A percentile compares a stretch with the other conserved stretches of the same genome.
Conservation (phyloP, 2,113 vertebrate species). For the Pterocles orientalis region DNA sequence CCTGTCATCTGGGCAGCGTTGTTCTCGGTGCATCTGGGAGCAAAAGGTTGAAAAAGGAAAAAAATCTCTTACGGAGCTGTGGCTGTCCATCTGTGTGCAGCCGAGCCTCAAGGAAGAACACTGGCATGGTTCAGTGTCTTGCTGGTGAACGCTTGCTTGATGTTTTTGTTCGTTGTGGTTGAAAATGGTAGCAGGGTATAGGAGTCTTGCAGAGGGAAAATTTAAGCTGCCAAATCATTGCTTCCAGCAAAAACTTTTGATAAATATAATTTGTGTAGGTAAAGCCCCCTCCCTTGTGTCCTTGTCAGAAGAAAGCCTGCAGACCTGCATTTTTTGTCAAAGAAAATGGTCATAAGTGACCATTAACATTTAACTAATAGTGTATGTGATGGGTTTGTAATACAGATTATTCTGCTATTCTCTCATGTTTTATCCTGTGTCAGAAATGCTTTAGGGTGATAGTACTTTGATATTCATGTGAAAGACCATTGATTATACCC, state of each 20-base stretch:
- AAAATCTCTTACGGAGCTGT: neutral
- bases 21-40: neutral
- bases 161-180: neutral
- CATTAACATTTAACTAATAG: neutral
- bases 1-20: neutral
- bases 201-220: neutral
- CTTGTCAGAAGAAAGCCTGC: neutral
- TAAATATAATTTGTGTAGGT: neutral
- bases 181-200: neutral
- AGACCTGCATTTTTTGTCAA: neutral
- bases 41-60: neutral
- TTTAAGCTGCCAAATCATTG: neutral
- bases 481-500: neutral
- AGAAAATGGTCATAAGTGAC: neutral
- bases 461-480: neutral
- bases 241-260: neutral
- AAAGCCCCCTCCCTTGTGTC: neutral
- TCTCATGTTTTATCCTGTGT: neutral
- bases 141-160: neutral
- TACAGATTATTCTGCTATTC: neutral
- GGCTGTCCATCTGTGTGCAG: neutral
- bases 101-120: neutral
- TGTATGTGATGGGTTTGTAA: neutral
- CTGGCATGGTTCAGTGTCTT: neutral
- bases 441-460: neutral